Conservation (phyloP, 2,113 vertebrate genomes). For the Aythya baeri region DNA sequence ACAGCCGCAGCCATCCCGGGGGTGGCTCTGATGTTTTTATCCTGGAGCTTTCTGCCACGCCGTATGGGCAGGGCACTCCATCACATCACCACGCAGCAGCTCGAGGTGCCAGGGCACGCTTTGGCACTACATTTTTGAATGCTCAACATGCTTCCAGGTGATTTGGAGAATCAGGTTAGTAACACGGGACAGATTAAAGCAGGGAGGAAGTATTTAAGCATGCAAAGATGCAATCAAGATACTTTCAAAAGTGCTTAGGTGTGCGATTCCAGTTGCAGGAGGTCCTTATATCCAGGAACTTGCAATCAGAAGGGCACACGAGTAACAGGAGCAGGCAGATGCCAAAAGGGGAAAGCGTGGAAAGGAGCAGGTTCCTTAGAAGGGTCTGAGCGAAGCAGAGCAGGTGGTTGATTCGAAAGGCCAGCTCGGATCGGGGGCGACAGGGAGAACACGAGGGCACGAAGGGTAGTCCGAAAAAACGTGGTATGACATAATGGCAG, state of each 20-base stretch:
- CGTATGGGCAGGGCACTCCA: accelerated
- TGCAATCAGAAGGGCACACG: neutral
- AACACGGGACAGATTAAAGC: neutral
- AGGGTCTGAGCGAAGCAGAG: neutral
- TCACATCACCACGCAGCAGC: accelerated
- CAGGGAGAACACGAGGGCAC: accelerated
- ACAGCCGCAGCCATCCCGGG: accelerated
- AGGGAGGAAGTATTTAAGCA: neutral
- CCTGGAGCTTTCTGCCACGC: neutral
- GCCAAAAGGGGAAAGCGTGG: neutral
- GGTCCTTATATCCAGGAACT: neutral
- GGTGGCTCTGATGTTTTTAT: neutral
- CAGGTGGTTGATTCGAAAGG: neutral
- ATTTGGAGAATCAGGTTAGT: neutral
- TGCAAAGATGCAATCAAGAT: neutral
- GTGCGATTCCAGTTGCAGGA: neutral
- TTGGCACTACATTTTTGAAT: neutral
- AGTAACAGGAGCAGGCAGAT: neutral
- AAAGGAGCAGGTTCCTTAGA: neutral
- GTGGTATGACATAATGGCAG: neutral
- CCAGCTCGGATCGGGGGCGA: neutral
- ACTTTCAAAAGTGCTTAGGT: neutral
- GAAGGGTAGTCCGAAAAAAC: neutral
- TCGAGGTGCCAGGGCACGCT: accelerated
- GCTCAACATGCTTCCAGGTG: accelerated